phyloP scores from a whole-genome alignment of 2,113 vertebrate species.

The Syngnathus scovelli region DNA sequence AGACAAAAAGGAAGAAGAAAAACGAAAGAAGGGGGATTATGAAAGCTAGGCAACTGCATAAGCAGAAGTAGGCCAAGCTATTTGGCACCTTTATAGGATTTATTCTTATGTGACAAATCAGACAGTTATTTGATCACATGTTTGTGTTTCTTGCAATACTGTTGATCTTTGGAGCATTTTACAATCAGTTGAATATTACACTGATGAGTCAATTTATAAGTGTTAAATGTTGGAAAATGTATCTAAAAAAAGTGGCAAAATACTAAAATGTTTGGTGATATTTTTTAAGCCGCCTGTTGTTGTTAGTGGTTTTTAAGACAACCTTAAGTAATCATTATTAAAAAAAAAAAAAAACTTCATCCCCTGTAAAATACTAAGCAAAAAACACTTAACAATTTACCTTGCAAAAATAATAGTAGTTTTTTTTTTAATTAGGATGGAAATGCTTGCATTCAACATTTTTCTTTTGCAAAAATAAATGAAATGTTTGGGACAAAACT shows the following conservation, averaged over 20 bases:
- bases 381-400: background rate
- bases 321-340: background rate
- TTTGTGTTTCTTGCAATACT: background rate
- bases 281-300: background rate
- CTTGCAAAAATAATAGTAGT: no score
- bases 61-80: constrained; percentile 39
- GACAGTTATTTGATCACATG: background rate
- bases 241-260: background rate
- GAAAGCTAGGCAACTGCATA: constrained; percentile 16
- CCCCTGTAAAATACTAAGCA: background rate
- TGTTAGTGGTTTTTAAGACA: background rate
- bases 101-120: constrained; percentile 21
- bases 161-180: background rate
- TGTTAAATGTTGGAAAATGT: background rate
- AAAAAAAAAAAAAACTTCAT: background rate
- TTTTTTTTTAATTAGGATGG: no score
- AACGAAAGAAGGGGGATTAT: constrained; percentile 18
- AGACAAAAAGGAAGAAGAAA: constrained; percentile 35
- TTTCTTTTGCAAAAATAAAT: background rate
- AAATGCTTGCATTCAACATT: background rate
- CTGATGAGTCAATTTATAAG: background rate
- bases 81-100: constrained; percentile 14
- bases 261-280: background rate
- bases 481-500: background rate
- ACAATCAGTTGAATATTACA: background rate